A percentile compares a stretch with the other conserved stretches of the same genome.
These are phyloP conservation scores for Pan troglodytes DNA, from an alignment of 2,113 vertebrate genomes.

Conservation along the genomic window NHGRI_mPanTro3-v2.1_pri NC_072409.2:114993001-114993500, in stretches of 20 bases:
- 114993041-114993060: not conserved
- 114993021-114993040: not conserved
- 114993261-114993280: not conserved
- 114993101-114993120: not conserved
- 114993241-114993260: not conserved
- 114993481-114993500: slow-evolving; percentile 56
- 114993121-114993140: not conserved
- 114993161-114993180: not conserved
- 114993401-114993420: not conserved
- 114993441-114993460: slow-evolving; percentile 45
- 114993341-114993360: not conserved
- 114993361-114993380: not conserved
- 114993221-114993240: not conserved
- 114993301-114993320: not conserved
- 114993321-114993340: not conserved
- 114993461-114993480: not conserved
- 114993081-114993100: not conserved
- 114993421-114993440: not conserved
- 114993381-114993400: not conserved
- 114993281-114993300: not conserved
- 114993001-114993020: not conserved
- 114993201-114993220: not conserved
- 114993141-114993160: not conserved
- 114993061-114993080: not conserved
- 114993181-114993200: not conserved